Conservation (phyloP, 2,797 vertebrate species). For the Sebastes itinus region DNA sequence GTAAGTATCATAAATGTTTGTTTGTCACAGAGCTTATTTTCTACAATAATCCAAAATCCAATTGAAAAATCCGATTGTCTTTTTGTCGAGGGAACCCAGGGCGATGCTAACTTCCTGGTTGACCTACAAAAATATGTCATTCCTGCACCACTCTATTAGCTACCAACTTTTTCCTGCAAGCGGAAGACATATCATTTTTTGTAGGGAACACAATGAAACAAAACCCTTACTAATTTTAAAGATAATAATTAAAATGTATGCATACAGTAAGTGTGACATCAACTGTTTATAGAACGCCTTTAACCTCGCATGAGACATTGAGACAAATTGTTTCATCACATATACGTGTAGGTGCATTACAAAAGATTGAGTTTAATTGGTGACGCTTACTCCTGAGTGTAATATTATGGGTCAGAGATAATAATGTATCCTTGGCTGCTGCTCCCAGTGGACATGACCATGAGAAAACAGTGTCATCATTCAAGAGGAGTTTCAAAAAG, state of each 20-base stretch:
- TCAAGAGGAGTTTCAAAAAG: slow-evolving; percentile 62
- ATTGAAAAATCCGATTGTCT: no score
- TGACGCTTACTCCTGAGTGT: neutral
- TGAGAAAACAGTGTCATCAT: slow-evolving; percentile 63
- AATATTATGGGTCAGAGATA: neutral
- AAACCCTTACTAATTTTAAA: neutral
- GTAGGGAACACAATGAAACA: neutral
- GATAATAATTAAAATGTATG: neutral
- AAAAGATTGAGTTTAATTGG: neutral
- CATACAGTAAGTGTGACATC: neutral
- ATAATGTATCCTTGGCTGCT: neutral
- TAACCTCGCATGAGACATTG: neutral
- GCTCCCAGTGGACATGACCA: slow-evolving; percentile 35
- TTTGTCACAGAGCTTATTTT: no score
- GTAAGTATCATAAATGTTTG: no score
- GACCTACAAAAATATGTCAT: no score
- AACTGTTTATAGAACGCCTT: neutral
- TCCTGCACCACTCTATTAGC: no score
- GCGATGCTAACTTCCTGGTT: no score
- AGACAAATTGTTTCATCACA: neutral
- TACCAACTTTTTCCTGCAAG: neutral
- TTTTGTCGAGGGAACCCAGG: no score
- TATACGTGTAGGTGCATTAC: neutral
- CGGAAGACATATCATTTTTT: neutral
- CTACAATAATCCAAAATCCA: no score